Base-by-base conservation (phyloP, 2,888 invertebrate genomes). In the Trissonchulus sp. region DNA sequence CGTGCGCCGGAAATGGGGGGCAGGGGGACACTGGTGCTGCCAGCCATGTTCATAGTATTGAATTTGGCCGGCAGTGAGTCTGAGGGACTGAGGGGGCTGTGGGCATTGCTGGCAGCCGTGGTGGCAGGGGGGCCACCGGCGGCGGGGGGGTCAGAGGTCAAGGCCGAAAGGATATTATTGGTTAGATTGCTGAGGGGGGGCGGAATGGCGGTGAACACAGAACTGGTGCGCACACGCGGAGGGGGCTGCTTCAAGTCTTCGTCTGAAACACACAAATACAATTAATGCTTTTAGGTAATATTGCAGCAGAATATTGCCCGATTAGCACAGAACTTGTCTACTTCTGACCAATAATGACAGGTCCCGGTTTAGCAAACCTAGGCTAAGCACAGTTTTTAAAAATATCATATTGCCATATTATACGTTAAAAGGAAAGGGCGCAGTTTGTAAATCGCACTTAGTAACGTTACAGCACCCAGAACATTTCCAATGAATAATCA, bases 191-290 rank as follows among this genome's bases (percentile, higher is more conserved):
- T 48, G 8, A 48, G 48, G 48, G 48, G 48, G 48, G 48, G 8
- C 73, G 83, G 80, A 8, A 78, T 76, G 31, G n/a, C n/a, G 8
- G 73, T 31, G 35, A 73, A 73, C 34, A 65, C 28, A 8, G 85
- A 83, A 78, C 85, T 80, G 72, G 81, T 79, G 63, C 83, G 80
- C 31, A 83, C 84, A 37, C 72, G 79, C 78, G 68, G 77, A 1
- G 76, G 72, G 35, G 92, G 91, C 82, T 92, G 92, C 80, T 90
- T 88, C 75, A 99, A 86, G 76, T 95, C 90, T 84, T 99, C 98
- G 84, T 97, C 72, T 69, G 71, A 36, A 69, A 69, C 15, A n/a
- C 8, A 65, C 3, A 65, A 31, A 65, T 8, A 65, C 60, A 60
- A 60, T n/a, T n/a, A n/a, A n/a, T n/a, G n/a, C n/a, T n/a, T n/a